A percentile compares a stretch with the other conserved stretches of the same genome.
Evolutionary conservation across 2,797 vertebrate species (phyloP).

Genomic region (Balearica regulorum): DNA sequence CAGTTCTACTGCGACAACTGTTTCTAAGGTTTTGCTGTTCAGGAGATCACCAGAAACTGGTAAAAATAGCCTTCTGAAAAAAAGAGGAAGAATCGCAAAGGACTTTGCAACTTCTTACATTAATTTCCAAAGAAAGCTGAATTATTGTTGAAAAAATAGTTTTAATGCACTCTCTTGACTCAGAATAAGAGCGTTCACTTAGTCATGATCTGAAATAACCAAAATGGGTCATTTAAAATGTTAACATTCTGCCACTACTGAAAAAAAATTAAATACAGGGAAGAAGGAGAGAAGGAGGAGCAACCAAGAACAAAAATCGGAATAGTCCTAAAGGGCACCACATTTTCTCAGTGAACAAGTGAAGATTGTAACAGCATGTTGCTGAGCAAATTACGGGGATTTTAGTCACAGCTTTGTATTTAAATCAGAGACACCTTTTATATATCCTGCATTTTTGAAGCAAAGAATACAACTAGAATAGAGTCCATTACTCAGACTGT

Average conservation of each 20-base stretch:
- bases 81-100: neutral
- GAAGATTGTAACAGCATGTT: neutral
- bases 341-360: neutral
- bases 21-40: slow-evolving; percentile 11
- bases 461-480: neutral
- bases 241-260: neutral
- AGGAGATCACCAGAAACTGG: neutral
- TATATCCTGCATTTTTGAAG: neutral
- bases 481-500: neutral
- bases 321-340: neutral
- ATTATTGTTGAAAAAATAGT: neutral
- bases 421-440: neutral
- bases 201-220: neutral
- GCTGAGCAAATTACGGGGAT: neutral
- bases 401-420: neutral
- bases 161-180: neutral
- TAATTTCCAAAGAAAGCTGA: neutral
- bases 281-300: neutral
- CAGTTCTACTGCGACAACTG: neutral
- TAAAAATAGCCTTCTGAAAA: neutral
- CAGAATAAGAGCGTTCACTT: neutral
- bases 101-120: neutral
- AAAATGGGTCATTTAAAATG: neutral
- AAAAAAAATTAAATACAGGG: neutral
- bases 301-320: neutral